These are phyloP conservation scores for Siphamia tubifer DNA, from an alignment of 2,113 vertebrate species.

Conservation along the genomic window DNA sequence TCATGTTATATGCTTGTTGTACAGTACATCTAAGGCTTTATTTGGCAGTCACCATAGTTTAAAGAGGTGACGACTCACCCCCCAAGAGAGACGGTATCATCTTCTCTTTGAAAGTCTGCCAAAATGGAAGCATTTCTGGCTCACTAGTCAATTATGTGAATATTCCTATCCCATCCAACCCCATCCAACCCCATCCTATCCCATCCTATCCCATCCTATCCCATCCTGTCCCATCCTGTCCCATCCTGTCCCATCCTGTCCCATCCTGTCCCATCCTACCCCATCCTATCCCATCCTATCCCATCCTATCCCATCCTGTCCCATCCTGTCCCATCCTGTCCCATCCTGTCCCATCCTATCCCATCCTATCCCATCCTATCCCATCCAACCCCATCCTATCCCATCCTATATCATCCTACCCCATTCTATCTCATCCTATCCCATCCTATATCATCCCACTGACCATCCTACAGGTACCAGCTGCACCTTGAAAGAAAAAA, in stretches of 20 bases:
- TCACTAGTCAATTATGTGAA: slow-evolving; percentile 62
- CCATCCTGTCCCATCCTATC: too few relatives aligned
- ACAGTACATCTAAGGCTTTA: slow-evolving; percentile 1
- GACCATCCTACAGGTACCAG: slow-evolving; percentile 21
- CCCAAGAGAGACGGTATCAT: slow-evolving; percentile 44
- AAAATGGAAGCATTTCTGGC: slow-evolving; percentile 37
- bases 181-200: too few relatives aligned
- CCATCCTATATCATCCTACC: too few relatives aligned
- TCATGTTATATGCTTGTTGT: background rate
- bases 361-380: too few relatives aligned
- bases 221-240: too few relatives aligned
- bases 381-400: too few relatives aligned
- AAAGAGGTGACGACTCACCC: slow-evolving; percentile 20
- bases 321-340: too few relatives aligned
- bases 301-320: too few relatives aligned
- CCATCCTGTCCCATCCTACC: too few relatives aligned
- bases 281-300: too few relatives aligned
- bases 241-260: too few relatives aligned
- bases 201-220: too few relatives aligned
- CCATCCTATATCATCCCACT: slow-evolving; percentile 23
- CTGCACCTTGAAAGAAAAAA: slow-evolving; percentile 23
- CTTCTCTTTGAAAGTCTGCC: slow-evolving; percentile 52
- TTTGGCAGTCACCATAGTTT: background rate
- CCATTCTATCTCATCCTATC: slow-evolving; percentile 32
- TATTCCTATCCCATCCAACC: slow-evolving; percentile 25